Conservation (phyloP, 2,888 invertebrate genomes). For the Helleia helle region DNA sequence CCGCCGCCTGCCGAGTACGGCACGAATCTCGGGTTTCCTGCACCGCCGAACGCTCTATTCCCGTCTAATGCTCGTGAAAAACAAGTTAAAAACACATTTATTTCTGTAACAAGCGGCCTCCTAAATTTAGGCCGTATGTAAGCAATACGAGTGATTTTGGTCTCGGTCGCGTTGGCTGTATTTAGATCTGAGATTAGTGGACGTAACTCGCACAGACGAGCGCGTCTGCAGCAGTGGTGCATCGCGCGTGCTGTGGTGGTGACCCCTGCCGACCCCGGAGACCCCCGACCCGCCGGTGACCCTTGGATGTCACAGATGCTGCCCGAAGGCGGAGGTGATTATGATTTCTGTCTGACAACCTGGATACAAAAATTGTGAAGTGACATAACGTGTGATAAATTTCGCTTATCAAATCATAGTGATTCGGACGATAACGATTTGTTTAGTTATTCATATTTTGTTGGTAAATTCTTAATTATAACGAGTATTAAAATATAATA, state of each 20-base stretch:
- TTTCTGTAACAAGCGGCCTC: conserved; percentile 65
- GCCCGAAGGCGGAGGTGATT: conserved; percentile 64
- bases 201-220: conserved; percentile 29
- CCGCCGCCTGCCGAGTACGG: conserved; percentile 65
- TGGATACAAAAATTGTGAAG: not conserved
- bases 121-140: conserved; percentile 72
- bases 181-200: conserved; percentile 69
- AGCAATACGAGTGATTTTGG: conserved; percentile 71
- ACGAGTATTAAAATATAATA: no score
- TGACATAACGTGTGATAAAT: no score
- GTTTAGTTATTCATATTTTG: no score
- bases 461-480: no score
- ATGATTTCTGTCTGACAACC: conserved; percentile 25
- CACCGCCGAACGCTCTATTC: conserved; percentile 48
- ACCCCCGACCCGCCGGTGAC: no score
- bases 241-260: conserved; percentile 4
- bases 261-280: no score
- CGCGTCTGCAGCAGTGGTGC: conserved; percentile 14
- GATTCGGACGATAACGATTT: no score
- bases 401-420: no score
- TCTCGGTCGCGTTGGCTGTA: conserved; percentile 64
- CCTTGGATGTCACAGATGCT: conserved; percentile 67
- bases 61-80: conserved; percentile 54
- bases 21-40: conserved; percentile 69
- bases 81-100: conserved; percentile 69